Percentiles rank a stretch among this genome's conserved stretches.
Evolutionary conservation across 2,113 vertebrate species (phyloP).

Genomic region (Probosciger aterrimus): DNA sequence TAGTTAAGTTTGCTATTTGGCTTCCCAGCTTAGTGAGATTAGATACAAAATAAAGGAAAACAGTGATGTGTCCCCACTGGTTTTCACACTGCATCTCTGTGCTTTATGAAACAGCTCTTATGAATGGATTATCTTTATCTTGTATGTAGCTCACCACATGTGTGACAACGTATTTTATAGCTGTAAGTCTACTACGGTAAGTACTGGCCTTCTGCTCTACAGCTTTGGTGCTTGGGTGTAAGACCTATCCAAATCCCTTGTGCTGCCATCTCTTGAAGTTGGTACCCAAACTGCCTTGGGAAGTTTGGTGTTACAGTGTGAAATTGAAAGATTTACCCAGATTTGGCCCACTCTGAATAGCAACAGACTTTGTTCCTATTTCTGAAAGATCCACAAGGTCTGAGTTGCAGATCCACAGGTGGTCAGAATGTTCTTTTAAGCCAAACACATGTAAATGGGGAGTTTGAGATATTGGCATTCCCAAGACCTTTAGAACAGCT

Average conservation of each 20-base stretch:
- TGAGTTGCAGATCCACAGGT: background rate
- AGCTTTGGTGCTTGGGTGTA: background rate
- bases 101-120: background rate
- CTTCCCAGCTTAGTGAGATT: background rate
- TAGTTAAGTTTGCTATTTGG: background rate
- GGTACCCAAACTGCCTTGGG: background rate
- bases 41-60: background rate
- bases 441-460: background rate
- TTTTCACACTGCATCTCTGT: background rate
- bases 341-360: background rate
- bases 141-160: fast-evolving
- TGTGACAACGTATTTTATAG: background rate
- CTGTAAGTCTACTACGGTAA: background rate
- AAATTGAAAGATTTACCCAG: background rate
- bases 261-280: background rate
- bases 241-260: background rate
- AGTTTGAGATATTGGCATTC: background rate
- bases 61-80: background rate
- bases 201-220: background rate
- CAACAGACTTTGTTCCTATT: background rate
- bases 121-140: background rate
- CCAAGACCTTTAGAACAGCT: background rate
- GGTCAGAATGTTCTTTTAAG: background rate
- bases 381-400: background rate
- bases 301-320: background rate